These are phyloP conservation scores for Agrotis ipsilon DNA, from an alignment of 2,888 invertebrate species.

Conservation along the genomic window DNA sequence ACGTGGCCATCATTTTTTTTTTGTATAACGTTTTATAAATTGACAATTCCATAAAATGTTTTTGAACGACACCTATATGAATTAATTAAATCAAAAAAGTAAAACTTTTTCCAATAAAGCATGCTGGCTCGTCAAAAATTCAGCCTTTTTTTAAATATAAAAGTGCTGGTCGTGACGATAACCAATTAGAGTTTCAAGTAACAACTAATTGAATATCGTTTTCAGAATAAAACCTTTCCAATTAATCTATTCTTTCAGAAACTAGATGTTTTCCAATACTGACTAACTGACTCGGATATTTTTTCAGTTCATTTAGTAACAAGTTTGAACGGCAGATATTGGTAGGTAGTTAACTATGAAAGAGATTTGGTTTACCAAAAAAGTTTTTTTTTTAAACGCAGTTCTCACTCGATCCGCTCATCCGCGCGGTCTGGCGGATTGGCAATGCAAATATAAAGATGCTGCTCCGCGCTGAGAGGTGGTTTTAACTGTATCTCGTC, in stretches of 20 bases:
- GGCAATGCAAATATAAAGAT: too few relatives aligned
- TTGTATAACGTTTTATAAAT: too few relatives aligned
- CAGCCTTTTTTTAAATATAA: neutral
- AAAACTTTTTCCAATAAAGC: too few relatives aligned
- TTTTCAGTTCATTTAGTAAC: constrained; percentile 24
- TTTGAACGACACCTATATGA: too few relatives aligned
- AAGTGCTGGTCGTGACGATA: constrained; percentile 45
- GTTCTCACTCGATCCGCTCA: too few relatives aligned
- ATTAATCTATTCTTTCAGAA: constrained; percentile 62
- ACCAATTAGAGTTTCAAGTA: constrained; percentile 71
- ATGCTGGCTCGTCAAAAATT: neutral
- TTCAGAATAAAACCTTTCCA: constrained; percentile 60
- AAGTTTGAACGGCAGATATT: neutral
- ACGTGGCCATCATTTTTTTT: too few relatives aligned
- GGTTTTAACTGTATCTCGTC: too few relatives aligned
- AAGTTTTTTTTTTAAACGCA: neutral
- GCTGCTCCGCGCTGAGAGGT: too few relatives aligned
- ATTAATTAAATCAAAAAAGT: too few relatives aligned
- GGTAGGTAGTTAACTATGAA: neutral
- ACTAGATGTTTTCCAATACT: constrained; percentile 43
- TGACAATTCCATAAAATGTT: too few relatives aligned
- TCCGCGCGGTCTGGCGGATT: too few relatives aligned
- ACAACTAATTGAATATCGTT: constrained; percentile 69
- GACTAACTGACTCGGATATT: constrained; percentile 48
- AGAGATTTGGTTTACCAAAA: neutral